Evolutionary conservation across 1,140 invertebrate genomes (phyloP), one percentile per base, ranked within the genome.

Genomic region (Caenorhabditis inopinata): DNA sequence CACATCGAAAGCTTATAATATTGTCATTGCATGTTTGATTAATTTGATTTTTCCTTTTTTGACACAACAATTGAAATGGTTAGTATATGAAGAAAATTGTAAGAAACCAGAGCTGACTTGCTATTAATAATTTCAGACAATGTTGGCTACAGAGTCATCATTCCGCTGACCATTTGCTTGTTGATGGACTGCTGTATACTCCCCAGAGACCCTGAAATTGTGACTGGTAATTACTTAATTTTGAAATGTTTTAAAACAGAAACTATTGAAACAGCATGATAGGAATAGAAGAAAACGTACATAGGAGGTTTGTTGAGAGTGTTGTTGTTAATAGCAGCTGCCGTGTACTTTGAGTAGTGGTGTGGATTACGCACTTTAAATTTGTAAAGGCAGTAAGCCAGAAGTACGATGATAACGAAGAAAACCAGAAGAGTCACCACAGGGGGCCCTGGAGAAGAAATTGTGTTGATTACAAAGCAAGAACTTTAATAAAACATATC

Each of bases 271-370:
- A 58, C 51, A 32, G 58, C 58, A 68, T 38, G 58, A 68, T 68
- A 68, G 58, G 12, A 38, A 38, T 38, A 38, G 32, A 68, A 38
- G 32, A 32, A 68, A 68, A 68, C 58, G 38, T 68, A 68, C 58
- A 68, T 68, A 38, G 58, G 58, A 29, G 58, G 58, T n/a, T 68
- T 68, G 32, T 7, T 42, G 58, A 38, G n/a, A 21, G n/a, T 68
- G n/a, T 68, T 68, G 58, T 68, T 68, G 58, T 68, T 68, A 68
- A 68, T 68, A 38, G 58, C 38, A 7, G 58, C 21, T 32, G 58
- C 38, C n/a, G 58, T 7, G 58, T 68, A 68, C 58, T 68, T 68
- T 29, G 58, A 68, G 58, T 68, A 68, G 58, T 68, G 58, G 58
- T 68, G 58, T 38, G 58, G 58, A 21, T 68, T 68, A 38, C 58